Evolutionary conservation across 2,888 invertebrate genomes (phyloP).

Genomic region (Chouioia cunea): DNA sequence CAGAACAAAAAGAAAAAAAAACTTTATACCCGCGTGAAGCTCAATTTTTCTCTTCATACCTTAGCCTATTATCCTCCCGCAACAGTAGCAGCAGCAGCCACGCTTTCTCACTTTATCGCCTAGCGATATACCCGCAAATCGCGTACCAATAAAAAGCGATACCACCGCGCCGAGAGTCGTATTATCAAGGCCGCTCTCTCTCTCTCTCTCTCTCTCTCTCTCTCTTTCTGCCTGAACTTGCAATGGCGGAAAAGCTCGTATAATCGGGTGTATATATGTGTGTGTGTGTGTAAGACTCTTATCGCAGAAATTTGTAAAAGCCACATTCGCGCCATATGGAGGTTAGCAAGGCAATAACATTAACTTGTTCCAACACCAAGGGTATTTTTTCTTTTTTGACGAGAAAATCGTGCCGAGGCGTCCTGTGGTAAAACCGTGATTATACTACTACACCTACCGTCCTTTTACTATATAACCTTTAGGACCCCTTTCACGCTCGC

Average conservation of each 20-base stretch:
- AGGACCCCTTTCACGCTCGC: not conserved
- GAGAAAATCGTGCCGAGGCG: constrained; percentile 12
- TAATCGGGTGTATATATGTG: not conserved
- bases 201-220: too few species aligned
- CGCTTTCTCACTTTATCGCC: constrained; percentile 20
- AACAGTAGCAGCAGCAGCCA: too few species aligned
- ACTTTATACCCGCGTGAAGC: too few species aligned
- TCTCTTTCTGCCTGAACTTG: too few species aligned
- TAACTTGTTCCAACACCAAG: not conserved
- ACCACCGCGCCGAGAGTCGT: constrained; percentile 14
- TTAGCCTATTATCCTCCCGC: too few species aligned
- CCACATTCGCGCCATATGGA: not conserved
- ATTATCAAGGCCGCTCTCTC: not conserved
- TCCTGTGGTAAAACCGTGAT: constrained; percentile 27
- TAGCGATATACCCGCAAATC: constrained; percentile 1
- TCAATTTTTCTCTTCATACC: too few species aligned
- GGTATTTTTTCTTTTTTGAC: too few species aligned
- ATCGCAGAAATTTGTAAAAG: constrained; percentile 25
- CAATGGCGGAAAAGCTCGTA: constrained; percentile 6
- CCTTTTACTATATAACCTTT: constrained; percentile 11
- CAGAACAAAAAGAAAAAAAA: too few species aligned
- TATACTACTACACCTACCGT: constrained; percentile 11
- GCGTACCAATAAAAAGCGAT: constrained; percentile 28
- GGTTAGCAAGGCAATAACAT: constrained; percentile 8
- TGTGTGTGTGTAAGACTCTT: too few species aligned